Conservation (phyloP, 2,888 invertebrate genomes). For the Machimus atricapillus region DNA sequence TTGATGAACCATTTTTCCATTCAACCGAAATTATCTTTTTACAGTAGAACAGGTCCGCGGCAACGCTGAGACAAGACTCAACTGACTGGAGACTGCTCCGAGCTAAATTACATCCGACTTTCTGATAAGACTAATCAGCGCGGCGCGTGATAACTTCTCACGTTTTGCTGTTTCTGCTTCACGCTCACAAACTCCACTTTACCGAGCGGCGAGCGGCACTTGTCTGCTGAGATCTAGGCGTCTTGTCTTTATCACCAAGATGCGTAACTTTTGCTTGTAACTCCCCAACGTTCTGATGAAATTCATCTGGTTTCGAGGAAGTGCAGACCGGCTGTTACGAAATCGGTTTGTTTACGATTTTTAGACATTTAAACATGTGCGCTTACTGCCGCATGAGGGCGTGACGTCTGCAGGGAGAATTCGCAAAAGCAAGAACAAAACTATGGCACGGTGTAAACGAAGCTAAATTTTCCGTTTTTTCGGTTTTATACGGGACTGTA, state of each 20-base stretch:
- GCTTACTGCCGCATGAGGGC: not conserved
- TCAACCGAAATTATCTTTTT: constrained; percentile 28
- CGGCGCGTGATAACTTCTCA: not conserved
- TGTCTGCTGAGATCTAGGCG: not conserved
- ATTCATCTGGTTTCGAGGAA: not conserved
- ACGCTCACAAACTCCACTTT: not conserved
- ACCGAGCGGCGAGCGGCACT: not conserved
- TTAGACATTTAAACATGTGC: not conserved
- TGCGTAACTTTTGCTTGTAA: not conserved
- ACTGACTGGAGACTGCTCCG: not conserved
- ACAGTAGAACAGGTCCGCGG: not conserved
- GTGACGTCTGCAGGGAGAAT: not conserved
- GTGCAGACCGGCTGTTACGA: too few relatives aligned
- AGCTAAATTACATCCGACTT: constrained; percentile 22
- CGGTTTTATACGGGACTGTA: too few relatives aligned
- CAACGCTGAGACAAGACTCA: not conserved
- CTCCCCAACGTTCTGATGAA: not conserved
- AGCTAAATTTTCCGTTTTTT: not conserved
- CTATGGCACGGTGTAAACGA: not conserved
- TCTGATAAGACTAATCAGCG: constrained; percentile 9
- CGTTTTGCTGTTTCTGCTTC: not conserved
- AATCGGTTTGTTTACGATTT: not conserved
- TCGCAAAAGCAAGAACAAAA: too few relatives aligned
- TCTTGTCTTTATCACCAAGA: too few relatives aligned
- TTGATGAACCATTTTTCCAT: not conserved